Base-by-base conservation (phyloP, 2,888 invertebrate genomes). In the Platynereis dumerilii region DNA sequence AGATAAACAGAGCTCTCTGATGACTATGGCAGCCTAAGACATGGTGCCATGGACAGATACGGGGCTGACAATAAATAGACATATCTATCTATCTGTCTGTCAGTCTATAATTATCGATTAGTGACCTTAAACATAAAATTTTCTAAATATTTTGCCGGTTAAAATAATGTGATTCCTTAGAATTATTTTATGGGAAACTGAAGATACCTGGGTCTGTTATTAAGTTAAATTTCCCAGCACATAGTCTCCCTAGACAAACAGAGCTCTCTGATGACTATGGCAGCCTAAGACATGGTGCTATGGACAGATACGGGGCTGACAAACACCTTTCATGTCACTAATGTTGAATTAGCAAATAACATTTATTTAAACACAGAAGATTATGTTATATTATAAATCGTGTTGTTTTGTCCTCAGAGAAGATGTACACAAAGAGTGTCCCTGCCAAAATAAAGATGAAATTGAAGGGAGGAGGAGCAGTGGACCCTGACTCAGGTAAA, bases 381-480 rank as follows among this genome's bases (percentile, higher is more conserved):
- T n/a, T n/a, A n/a, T n/a, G n/a, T n/a, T n/a, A n/a, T n/a, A n/a
- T n/a, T n/a, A n/a, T n/a, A n/a, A n/a, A n/a, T n/a, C n/a, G n/a
- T n/a, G n/a, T n/a, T n/a, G n/a, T n/a, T n/a, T 48, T 53, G 42
- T 63, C 71, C 69, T 7, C 69, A 81, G 81, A 82, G 68, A 68
- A 66, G 7, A 71, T 71, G 69, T 80, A 75, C 58, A 81, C 81
- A 10, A 84, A 84, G 73, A 79, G 77, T 69, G 72, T 80, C 17
- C 82, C 83, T 7, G 22, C 64, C 3, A 72, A 88, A 70, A 80
- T 90, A 42, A 92, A 89, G 71, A 78, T 93, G 67, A 89, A 88
- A 65, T 84, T 94, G 22, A 93, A 94, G 82, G 90, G 90, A 62
- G 97, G 96, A 0, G 89, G 91, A 0, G 93, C 93, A 0, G 96